phyloP scores from a whole-genome alignment of 2,797 vertebrate species.

The Vultur gryphus region DNA sequence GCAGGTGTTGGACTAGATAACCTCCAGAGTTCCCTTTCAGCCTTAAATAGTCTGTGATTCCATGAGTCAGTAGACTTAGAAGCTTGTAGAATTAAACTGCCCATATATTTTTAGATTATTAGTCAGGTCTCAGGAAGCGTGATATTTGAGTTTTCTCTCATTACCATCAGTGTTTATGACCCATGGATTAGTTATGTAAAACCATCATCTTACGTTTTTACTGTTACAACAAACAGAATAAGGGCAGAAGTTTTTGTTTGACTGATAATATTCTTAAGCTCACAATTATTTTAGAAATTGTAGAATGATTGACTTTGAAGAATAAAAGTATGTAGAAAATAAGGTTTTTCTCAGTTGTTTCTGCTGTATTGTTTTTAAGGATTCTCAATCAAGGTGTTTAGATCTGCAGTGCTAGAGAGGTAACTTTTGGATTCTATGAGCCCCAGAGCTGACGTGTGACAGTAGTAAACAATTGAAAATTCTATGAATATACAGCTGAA shows the following conservation, averaged over 20 bases:
- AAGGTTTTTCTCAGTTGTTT: not conserved
- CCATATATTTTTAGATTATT: slow-evolving; percentile 39
- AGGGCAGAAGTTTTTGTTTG: not conserved
- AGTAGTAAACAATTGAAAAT: not conserved
- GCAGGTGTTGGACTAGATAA: not conserved
- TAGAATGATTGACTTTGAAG: not conserved
- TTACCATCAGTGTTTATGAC: not conserved
- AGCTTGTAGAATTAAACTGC: not conserved
- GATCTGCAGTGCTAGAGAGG: not conserved
- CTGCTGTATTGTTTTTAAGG: not conserved
- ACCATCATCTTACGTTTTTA: not conserved
- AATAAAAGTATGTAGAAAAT: not conserved
- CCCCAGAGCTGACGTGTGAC: not conserved
- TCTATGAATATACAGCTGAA: not conserved
- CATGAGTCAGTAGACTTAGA: not conserved
- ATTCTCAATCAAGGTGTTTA: not conserved
- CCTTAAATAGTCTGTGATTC: not conserved
- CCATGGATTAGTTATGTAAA: not conserved
- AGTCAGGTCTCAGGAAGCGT: not conserved
- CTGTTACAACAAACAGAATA: not conserved
- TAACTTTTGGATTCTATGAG: not conserved
- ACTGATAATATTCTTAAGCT: not conserved
- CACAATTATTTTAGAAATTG: not conserved
- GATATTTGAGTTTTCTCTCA: not conserved
- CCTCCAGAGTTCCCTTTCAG: not conserved